Conservation (phyloP, 2,797 vertebrate genomes). For the Anguilla marmorata region DNA sequence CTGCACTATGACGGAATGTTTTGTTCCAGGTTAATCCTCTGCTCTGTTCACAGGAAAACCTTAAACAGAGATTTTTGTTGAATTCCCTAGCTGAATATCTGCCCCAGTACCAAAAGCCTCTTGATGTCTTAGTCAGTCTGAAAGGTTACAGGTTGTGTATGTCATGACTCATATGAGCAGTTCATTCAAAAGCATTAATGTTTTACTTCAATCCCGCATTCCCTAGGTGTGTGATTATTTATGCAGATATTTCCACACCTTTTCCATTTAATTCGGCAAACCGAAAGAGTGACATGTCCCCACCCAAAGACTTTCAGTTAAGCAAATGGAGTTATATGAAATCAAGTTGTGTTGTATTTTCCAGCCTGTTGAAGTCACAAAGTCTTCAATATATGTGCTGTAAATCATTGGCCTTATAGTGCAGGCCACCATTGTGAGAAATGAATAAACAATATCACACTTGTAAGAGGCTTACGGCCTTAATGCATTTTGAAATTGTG, state of each 20-base stretch:
- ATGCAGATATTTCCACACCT: not conserved
- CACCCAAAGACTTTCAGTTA: not conserved
- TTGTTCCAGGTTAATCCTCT: conserved; percentile 21
- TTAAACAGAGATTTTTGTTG: not conserved
- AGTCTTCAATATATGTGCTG: not conserved
- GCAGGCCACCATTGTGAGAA: not conserved
- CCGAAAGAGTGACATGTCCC: not conserved
- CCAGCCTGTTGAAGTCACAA: not conserved
- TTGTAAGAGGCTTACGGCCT: conserved; percentile 32
- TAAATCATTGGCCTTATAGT: conserved; percentile 20
- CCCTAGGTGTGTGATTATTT: not conserved
- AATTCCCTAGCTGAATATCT: conserved; percentile 30
- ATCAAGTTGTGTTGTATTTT: not conserved
- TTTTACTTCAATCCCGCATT: not conserved
- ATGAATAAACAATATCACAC: conserved; percentile 29
- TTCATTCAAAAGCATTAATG: not conserved
- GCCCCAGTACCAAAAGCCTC: not conserved
- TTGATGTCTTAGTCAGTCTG: not conserved
- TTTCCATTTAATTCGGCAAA: not conserved
- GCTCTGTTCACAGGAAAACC: conserved; percentile 35
- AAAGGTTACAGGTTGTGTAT: not conserved
- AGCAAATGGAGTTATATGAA: not conserved
- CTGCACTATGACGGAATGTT: not conserved
- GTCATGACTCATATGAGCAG: not conserved
- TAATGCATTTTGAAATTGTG: conserved; percentile 7